A percentile compares a stretch with the other conserved stretches of the same genome.
phyloP scores from a whole-genome alignment of 2,888 invertebrate species.

The Tanypteryx hageni region DNA sequence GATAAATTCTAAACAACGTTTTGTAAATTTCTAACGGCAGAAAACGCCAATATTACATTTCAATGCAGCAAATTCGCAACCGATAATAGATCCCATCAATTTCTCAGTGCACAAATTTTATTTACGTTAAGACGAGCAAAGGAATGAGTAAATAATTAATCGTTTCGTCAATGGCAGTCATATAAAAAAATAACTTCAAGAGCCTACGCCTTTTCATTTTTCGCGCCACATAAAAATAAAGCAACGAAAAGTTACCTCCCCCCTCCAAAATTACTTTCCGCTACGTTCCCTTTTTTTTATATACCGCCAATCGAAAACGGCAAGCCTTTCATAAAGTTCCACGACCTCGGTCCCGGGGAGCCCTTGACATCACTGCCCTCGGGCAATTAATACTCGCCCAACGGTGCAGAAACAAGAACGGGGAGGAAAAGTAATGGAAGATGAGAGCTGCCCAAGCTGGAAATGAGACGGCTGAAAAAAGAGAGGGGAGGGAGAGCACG shows the following conservation, averaged over 20 bases:
- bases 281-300: not conserved
- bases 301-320: not conserved
- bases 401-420: slow-evolving; percentile 3
- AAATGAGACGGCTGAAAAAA: not conserved
- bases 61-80: no score
- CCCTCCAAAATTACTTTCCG: not conserved
- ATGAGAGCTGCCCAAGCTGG: not conserved
- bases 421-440: slow-evolving; percentile 28
- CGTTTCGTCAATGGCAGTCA: no score
- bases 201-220: no score
- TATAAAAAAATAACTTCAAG: no score
- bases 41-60: no score
- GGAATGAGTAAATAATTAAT: no score
- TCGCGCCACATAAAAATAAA: not conserved
- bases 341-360: not conserved
- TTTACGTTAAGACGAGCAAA: no score
- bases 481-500: not conserved
- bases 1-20: no score
- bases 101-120: no score
- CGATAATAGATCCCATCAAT: no score
- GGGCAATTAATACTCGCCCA: slow-evolving; percentile 25
- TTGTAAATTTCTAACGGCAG: no score
- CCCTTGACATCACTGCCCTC: slow-evolving; percentile 28
- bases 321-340: slow-evolving; percentile 25
- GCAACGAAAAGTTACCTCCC: not conserved